Percentiles rank a stretch among this genome's conserved stretches.
phyloP scores from a whole-genome alignment of 2,113 vertebrate species.

The Hypanus sabinus region DNA sequence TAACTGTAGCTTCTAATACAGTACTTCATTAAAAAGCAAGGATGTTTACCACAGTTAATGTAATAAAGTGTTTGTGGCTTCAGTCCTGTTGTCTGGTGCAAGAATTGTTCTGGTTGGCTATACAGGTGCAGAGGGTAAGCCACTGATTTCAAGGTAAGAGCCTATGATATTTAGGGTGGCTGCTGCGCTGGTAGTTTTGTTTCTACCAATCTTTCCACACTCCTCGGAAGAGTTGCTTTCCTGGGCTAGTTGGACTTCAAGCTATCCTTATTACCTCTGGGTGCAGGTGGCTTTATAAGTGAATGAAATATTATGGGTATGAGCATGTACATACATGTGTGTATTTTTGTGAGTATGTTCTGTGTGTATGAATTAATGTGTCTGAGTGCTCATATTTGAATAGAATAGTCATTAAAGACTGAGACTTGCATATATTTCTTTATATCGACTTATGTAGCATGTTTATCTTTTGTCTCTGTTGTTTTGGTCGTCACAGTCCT shows the following conservation, averaged over 20 bases:
- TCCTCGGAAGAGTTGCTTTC: slow-evolving; percentile 15
- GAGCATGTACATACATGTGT: not conserved
- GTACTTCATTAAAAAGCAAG: not conserved
- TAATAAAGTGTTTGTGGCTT: slow-evolving; percentile 30
- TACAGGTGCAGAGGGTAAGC: not conserved
- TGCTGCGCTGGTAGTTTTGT: not conserved
- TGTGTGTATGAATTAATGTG: no score
- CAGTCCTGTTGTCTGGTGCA: slow-evolving; percentile 25
- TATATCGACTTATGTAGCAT: not conserved
- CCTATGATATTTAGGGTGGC: not conserved
- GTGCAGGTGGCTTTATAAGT: slow-evolving; percentile 25
- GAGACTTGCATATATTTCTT: not conserved
- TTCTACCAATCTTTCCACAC: not conserved
- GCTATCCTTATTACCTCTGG: not conserved
- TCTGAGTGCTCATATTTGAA: no score
- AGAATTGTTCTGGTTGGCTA: slow-evolving; percentile 31
- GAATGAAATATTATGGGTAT: not conserved
- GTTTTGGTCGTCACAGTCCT: not conserved
- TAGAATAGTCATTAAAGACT: not conserved
- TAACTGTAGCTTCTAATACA: not conserved
- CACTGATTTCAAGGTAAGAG: slow-evolving; percentile 8
- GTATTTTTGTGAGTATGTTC: not conserved
- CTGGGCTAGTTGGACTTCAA: not conserved
- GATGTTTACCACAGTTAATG: slow-evolving; percentile 23
- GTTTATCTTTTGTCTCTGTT: not conserved